These are phyloP conservation scores for Hemaris fuciformis DNA, from an alignment of 2,888 invertebrate species.

Conservation along the genomic window DNA sequence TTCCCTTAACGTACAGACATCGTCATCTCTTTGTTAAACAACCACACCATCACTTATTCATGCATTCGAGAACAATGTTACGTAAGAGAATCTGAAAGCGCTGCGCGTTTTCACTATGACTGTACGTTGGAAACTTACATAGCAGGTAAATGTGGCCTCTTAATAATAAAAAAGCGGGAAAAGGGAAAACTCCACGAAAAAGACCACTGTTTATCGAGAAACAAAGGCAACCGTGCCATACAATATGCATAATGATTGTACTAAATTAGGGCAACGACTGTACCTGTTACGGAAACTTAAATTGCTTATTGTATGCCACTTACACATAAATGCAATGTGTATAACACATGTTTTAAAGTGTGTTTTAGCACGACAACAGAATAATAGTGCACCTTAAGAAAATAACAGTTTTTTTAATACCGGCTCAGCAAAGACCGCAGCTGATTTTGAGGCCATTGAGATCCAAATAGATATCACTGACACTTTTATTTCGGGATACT, in stretches of 20 bases:
- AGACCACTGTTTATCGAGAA: constrained; percentile 70
- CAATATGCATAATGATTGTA: constrained; percentile 78
- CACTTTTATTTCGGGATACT: too few relatives aligned
- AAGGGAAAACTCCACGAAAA: constrained; percentile 61
- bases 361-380: too few relatives aligned
- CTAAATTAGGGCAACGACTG: constrained; percentile 68
- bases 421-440: too few relatives aligned
- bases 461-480: too few relatives aligned
- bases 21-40: background rate
- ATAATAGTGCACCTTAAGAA: too few relatives aligned
- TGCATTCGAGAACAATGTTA: background rate
- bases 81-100: background rate
- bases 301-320: constrained; percentile 66
- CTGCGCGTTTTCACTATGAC: constrained; percentile 34
- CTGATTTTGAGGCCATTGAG: too few relatives aligned
- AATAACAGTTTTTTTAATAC: too few relatives aligned
- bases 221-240: constrained; percentile 67
- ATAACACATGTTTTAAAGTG: too few relatives aligned
- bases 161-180: constrained; percentile 70
- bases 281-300: constrained; percentile 60
- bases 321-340: too few relatives aligned
- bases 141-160: constrained; percentile 60
- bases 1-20: too few relatives aligned
- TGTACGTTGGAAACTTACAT: constrained; percentile 58
- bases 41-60: background rate